Percentiles rank a stretch among this genome's conserved stretches.
Conservation (phyloP, 2,113 vertebrate species). For the Chionodraco myersi region DNA sequence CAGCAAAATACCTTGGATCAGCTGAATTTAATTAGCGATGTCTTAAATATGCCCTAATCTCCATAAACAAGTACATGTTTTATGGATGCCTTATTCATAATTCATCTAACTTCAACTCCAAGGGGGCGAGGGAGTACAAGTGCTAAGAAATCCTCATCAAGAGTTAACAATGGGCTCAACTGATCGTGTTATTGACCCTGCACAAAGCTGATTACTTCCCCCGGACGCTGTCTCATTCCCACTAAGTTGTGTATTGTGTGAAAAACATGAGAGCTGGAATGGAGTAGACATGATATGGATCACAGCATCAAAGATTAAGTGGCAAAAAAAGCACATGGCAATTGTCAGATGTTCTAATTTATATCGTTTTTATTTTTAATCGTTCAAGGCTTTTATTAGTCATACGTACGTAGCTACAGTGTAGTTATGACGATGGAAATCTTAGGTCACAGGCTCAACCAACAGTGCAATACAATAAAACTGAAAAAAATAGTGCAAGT, state of each 20-base stretch:
- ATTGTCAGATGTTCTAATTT: background rate
- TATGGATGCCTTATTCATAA: constrained; percentile 66
- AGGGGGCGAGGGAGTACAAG: background rate
- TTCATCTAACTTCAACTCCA: constrained; percentile 42
- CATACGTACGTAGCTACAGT: too few relatives aligned
- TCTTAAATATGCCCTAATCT: constrained; percentile 73
- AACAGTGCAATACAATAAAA: too few relatives aligned
- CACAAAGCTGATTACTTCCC: constrained; percentile 50
- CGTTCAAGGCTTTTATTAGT: too few relatives aligned
- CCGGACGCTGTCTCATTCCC: background rate
- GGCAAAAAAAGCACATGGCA: background rate
- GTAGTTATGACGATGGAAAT: too few relatives aligned
- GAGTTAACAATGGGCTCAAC: constrained; percentile 56
- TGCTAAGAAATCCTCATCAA: constrained; percentile 37
- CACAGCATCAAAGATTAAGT: constrained; percentile 13
- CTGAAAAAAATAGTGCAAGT: too few relatives aligned
- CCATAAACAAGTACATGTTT: constrained; percentile 70
- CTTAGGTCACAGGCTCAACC: too few relatives aligned
- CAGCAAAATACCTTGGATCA: constrained; percentile 63
- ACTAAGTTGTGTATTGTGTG: constrained; percentile 15
- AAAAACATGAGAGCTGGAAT: background rate
- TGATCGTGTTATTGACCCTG: constrained; percentile 58
- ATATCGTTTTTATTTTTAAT: too few relatives aligned
- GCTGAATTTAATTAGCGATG: constrained; percentile 71
- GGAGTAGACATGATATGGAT: constrained; percentile 17